Evolutionary conservation across 2,797 vertebrate species (phyloP).

Genomic region (Neosalanx taihuensis): DNA sequence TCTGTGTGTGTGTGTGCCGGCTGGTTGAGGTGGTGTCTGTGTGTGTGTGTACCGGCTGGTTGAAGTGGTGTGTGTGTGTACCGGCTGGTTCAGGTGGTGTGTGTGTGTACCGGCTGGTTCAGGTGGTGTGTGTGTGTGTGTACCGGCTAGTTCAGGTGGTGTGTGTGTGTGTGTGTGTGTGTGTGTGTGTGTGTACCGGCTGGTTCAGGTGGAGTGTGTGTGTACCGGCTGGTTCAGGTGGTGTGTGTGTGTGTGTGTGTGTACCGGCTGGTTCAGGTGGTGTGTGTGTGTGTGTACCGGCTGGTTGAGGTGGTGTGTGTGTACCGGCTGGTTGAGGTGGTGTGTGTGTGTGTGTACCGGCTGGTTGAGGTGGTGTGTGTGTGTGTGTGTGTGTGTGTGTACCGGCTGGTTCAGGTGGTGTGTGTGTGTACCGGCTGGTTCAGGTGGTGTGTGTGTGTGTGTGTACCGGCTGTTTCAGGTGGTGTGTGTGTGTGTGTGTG

Average conservation of each 20-base stretch:
- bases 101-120: too few species aligned
- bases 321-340: too few species aligned
- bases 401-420: too few species aligned
- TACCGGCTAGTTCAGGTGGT: too few species aligned
- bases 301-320: too few species aligned
- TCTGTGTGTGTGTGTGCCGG: constrained; percentile 51
- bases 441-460: too few species aligned
- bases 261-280: too few species aligned
- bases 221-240: not conserved
- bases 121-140: too few species aligned
- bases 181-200: not conserved
- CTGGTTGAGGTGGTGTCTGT: constrained; percentile 76
- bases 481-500: constrained; percentile 55
- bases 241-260: not conserved
- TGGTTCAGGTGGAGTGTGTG: not conserved
- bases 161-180: constrained; percentile 6
- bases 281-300: not conserved
- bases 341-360: constrained; percentile 52
- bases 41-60: not conserved
- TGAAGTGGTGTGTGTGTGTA: too few species aligned
- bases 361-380: constrained; percentile 76
- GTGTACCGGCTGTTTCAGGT: too few species aligned
- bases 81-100: too few species aligned
- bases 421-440: too few species aligned
- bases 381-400: not conserved